A percentile compares a stretch with the other conserved stretches of the same genome.
phyloP scores from a whole-genome alignment of 1,140 invertebrate species.

The Bradynema listronoti region DNA sequence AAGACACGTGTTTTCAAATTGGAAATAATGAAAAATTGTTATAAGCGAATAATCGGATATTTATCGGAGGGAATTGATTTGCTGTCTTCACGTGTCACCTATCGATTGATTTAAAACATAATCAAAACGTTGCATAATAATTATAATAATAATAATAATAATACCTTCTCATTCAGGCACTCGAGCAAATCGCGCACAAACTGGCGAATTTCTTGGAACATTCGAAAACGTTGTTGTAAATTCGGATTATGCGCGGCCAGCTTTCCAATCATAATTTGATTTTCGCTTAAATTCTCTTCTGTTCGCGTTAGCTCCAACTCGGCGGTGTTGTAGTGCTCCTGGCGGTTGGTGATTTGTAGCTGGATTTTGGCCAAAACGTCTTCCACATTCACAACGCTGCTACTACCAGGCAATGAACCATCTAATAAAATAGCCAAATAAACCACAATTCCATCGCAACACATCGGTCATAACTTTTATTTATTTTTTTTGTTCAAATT shows the following conservation, averaged over 20 bases:
- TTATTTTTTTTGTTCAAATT: too few species aligned
- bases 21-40: too few species aligned
- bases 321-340: slow-evolving; percentile 14
- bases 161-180: slow-evolving; percentile 42
- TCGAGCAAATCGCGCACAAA: slow-evolving; percentile 35
- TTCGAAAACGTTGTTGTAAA: slow-evolving; percentile 31
- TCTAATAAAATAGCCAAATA: neutral
- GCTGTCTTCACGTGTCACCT: too few species aligned
- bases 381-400: neutral
- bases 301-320: slow-evolving; percentile 4
- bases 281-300: slow-evolving; percentile 7
- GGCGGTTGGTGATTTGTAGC: neutral
- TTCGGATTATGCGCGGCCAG: slow-evolving; percentile 19
- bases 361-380: slow-evolving; percentile 13
- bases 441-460: neutral
- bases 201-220: slow-evolving; percentile 42
- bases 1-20: too few species aligned
- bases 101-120: too few species aligned
- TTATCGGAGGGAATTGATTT: too few species aligned
- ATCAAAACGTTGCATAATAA: too few species aligned
- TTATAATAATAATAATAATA: too few species aligned
- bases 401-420: neutral
- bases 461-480: too few species aligned
- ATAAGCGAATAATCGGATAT: too few species aligned
- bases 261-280: slow-evolving; percentile 15